Percentiles rank a stretch among this genome's conserved stretches.
Conservation (phyloP, 2,113 vertebrate genomes). For the Lepus europaeus region DNA sequence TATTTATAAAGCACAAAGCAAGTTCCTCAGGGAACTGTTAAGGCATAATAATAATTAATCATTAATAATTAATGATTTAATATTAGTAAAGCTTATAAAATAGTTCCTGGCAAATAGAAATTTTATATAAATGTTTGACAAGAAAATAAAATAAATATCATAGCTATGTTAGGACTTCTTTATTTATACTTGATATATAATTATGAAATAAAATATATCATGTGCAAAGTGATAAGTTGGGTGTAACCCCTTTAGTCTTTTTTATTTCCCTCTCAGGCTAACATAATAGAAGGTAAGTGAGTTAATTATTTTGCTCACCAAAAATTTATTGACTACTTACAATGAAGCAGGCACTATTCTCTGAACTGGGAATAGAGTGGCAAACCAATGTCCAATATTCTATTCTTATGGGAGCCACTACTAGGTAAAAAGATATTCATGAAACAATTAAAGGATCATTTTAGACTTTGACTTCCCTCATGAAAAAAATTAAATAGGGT, state of each 20-base stretch:
- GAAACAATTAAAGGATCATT: background rate
- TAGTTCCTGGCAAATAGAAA: background rate
- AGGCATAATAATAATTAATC: conserved; percentile 5
- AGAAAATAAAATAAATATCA: conserved; percentile 6
- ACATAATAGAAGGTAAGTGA: background rate
- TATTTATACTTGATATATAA: background rate
- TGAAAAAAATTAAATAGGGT: background rate
- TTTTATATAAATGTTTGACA: background rate
- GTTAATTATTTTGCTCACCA: background rate
- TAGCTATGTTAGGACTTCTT: background rate
- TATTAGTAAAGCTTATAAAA: conserved; percentile 35
- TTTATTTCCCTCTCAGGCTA: background rate
- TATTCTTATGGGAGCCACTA: background rate
- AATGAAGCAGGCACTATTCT: background rate
- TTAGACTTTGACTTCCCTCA: background rate
- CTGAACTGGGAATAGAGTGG: background rate
- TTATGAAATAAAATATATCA: background rate
- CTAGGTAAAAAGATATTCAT: background rate
- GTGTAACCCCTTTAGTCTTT: background rate
- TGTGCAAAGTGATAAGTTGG: background rate
- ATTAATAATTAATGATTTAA: conserved; percentile 52
- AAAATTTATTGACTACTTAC: background rate
- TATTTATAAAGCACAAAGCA: conserved; percentile 27
- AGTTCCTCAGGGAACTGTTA: background rate
- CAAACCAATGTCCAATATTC: background rate